A percentile compares a stretch with the other conserved stretches of the same genome.
Conservation (phyloP, 2,113 vertebrate genomes). For the Anguilla japonica region DNA sequence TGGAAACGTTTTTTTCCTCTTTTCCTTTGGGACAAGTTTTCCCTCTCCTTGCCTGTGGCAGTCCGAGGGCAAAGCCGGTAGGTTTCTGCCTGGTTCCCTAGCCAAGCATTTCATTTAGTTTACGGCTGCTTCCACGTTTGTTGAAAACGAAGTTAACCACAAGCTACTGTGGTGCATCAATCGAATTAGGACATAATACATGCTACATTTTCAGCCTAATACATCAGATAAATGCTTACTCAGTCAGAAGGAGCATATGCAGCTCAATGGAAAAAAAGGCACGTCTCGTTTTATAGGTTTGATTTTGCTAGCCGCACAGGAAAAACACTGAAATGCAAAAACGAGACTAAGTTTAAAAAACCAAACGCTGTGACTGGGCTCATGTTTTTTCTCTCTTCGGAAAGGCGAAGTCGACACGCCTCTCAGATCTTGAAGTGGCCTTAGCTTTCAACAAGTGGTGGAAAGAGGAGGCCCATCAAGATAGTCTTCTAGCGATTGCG, state of each 20-base stretch:
- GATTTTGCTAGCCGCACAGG: neutral
- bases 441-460: conserved; percentile 25
- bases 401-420: conserved; percentile 14
- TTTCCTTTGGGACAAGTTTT: neutral
- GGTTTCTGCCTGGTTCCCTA: neutral
- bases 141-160: neutral
- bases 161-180: neutral
- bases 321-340: neutral
- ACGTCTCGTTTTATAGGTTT: neutral
- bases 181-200: neutral
- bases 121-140: neutral
- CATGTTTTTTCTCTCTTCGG: neutral
- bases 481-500: conserved; percentile 42
- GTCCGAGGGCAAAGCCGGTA: neutral
- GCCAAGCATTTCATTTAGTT: neutral
- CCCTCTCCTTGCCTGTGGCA: neutral
- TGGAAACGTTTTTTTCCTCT: neutral
- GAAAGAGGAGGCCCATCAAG: conserved; percentile 37
- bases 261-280: too few relatives aligned
- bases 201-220: neutral
- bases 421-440: neutral
- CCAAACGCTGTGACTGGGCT: conserved; percentile 7
- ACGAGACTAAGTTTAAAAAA: neutral
- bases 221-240: neutral
- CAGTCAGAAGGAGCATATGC: neutral